Evolutionary conservation across 2,797 vertebrate genomes (phyloP).

Genomic region (Melanotaenia nigrans): DNA sequence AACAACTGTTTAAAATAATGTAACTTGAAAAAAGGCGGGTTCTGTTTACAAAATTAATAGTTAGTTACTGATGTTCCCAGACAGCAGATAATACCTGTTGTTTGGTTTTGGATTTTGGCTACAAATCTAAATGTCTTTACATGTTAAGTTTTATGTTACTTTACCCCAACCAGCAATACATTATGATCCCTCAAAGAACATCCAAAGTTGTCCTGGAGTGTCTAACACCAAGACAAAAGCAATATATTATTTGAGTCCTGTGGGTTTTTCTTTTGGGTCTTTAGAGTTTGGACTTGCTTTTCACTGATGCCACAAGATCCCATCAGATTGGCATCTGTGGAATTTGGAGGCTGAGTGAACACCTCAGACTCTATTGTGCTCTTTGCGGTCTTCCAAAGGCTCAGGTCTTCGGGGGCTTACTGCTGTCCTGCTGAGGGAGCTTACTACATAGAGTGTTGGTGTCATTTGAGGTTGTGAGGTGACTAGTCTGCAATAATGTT

Average conservation of each 20-base stretch:
- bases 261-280: background rate
- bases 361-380: background rate
- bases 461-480: background rate
- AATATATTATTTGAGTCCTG: background rate
- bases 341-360: background rate
- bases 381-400: background rate
- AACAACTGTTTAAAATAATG: constrained; percentile 24
- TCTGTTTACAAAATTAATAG: background rate
- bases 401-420: background rate
- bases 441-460: background rate
- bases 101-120: background rate
- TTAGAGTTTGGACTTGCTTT: background rate
- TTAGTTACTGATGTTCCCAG: constrained; percentile 9
- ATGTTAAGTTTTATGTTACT: background rate
- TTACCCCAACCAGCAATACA: background rate
- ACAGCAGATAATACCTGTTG: background rate
- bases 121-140: background rate
- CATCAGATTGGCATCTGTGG: background rate
- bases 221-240: background rate
- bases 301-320: background rate
- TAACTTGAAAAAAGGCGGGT: constrained; percentile 12
- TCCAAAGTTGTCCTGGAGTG: background rate
- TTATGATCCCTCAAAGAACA: background rate
- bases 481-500: background rate
- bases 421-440: background rate